These are phyloP conservation scores for Manis pentadactyla DNA, from an alignment of 2,797 vertebrate species.

Conservation along the genomic window DNA sequence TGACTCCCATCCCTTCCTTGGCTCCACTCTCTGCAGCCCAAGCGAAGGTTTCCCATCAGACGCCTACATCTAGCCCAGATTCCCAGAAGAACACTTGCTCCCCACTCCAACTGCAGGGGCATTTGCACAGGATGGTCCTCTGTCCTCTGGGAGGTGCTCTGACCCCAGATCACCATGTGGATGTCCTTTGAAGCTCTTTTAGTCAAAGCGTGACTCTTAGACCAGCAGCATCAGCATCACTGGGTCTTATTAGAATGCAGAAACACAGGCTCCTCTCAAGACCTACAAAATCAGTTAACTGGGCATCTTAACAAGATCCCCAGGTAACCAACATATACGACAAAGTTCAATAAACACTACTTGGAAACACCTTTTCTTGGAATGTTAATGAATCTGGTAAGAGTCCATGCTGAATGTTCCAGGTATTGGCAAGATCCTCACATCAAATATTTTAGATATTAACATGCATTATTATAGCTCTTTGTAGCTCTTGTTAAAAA, in stretches of 20 bases:
- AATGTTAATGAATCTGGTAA: not conserved
- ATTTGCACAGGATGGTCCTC: not conserved
- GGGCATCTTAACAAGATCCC: not conserved
- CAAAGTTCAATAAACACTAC: not conserved
- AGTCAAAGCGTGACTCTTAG: not conserved
- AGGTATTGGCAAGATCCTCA: not conserved
- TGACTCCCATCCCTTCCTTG: not conserved
- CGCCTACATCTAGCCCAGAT: not conserved
- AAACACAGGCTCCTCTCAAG: not conserved
- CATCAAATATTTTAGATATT: not conserved
- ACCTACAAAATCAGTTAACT: not conserved
- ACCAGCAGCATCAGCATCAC: not conserved
- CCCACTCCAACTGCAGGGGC: not conserved
- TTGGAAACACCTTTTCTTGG: not conserved
- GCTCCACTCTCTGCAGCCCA: not conserved
- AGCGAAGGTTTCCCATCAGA: not conserved
- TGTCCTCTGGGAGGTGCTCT: not conserved
- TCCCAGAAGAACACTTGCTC: not conserved
- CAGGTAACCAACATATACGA: not conserved
- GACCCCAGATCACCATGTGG: not conserved
- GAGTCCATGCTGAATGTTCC: not conserved
- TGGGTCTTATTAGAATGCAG: not conserved
- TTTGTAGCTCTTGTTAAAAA: not conserved
- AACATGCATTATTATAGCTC: not conserved
- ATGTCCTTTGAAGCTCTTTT: not conserved